Evolutionary conservation across 2,113 vertebrate species (phyloP), one percentile per base, ranked within the genome.

Genomic region (Microtus richardsoni): DNA sequence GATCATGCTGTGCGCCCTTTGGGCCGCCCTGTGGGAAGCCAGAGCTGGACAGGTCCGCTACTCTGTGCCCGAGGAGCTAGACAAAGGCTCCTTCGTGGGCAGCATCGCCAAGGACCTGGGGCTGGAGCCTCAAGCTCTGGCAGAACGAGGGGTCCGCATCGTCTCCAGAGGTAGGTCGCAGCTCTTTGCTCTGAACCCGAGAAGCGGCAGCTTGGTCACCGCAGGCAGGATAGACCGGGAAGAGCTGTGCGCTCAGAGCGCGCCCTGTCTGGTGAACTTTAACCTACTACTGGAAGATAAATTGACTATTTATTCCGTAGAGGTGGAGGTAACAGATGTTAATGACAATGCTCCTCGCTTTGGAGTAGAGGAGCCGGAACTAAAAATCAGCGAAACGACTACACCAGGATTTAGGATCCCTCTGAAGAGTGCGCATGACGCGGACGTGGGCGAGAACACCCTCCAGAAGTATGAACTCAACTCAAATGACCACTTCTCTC

Each of bases 51-150:
- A 99, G 92, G 97, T 99, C n/a, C 99, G 98, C 96, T 99, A 98
- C 91, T 98, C 98, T 26, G 95, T 99, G 7, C 97, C 97, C 1
- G 99, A 99, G 95, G 99, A 99, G 96, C 82, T 98, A 87, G 98
- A 98, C 91, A 97, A 96, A 71, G 98, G 98, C 90, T 98, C 97
- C 5, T 68, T 98, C 6, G 97, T 99, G 96, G 99, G 98, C 77
- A 98, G 98, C 94, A 98, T 99, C 73, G 97, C 98, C 80, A 98
- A 98, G 89, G 98, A 99, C 94, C 62, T 99, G 12, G 98, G 98
- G 3, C 87, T 99, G 97, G 98, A 98, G 96, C 44, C 97, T 11
- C 96, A 85, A 7, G 96, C 95, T 13, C 88, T 99, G 89, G 98
- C 97, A 78, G 97, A 98, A 49, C 98, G 98, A 2, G 97, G 98